Evolutionary conservation across 2,113 vertebrate species (phyloP), one percentile per base, ranked within the genome.

Genomic region (human (Homo sapiens)): DNA sequence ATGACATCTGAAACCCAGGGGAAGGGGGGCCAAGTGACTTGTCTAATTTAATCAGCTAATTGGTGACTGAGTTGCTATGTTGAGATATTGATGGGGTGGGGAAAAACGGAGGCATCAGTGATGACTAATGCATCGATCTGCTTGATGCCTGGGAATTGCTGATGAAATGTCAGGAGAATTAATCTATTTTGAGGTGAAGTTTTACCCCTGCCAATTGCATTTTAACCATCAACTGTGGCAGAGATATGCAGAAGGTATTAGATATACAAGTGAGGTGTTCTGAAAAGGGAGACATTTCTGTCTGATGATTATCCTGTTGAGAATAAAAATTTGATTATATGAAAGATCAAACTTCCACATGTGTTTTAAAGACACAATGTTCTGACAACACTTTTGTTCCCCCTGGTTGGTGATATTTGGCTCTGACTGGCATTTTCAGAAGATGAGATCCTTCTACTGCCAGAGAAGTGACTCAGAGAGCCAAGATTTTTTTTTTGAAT

Each of bases 271-370:
- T 79, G 35, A 57, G 32, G 27, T 0, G 1, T 76, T 90, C 59
- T 73, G 66, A 57, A 82, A 76, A 89, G 43, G 52, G 68, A 83
- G 50, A 72, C 23, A 23, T 87, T 73, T 79, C 75, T 81, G 20
- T 55, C 43, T 14, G 22, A 91, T 32, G 32, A 96, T 89, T 80
- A 75, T n/a, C 55, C 40, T 64, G 13, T 32, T 76, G 59, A 86
- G 79, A 95, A 93, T 82, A 76, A 76, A 93, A 32, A 50, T 57
- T 48, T 35, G 23, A 85, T 84, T 80, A 52, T n/a, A 25, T 70
- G 66, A 90, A 95, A 91, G 50, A 94, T 61, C 16, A 85, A 93
- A 89, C 27, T 88, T 83, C 32, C 25, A 68, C 12, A 45, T 78
- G 57, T 89, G 43, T 81, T 30, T 89, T 64, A 92, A 76, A 80